phyloP scores from a whole-genome alignment of 2,888 invertebrate species.

The Mythimna pallens region DNA sequence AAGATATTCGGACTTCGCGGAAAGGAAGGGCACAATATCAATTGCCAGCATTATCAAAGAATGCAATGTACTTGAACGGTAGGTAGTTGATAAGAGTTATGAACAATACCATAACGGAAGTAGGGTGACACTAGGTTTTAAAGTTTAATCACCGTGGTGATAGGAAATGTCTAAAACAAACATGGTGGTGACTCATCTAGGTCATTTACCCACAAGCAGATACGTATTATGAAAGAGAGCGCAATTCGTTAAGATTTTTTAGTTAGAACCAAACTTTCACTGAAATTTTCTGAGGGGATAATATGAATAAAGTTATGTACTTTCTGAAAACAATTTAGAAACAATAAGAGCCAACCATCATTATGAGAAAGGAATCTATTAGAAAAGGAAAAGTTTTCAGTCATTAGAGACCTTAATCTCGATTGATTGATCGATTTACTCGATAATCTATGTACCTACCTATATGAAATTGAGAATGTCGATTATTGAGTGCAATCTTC shows the following conservation, averaged over 20 bases:
- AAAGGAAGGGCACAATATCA: constrained; percentile 19
- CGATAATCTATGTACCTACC: not conserved
- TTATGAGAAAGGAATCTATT: constrained; percentile 5
- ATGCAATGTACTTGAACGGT: constrained; percentile 62
- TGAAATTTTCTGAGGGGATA: constrained; percentile 39
- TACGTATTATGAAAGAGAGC: constrained; percentile 50
- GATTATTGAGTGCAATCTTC: not conserved
- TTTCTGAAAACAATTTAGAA: constrained; percentile 17
- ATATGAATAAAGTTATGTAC: constrained; percentile 1
- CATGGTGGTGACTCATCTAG: constrained; percentile 61
- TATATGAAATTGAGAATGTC: not conserved
- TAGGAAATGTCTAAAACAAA: constrained; percentile 59
- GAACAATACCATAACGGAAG: constrained; percentile 72
- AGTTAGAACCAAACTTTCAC: constrained; percentile 56
- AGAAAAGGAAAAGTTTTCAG: constrained; percentile 12
- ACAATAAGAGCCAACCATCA: not conserved
- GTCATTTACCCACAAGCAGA: constrained; percentile 47
- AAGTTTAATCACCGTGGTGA: constrained; percentile 55
- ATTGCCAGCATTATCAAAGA: constrained; percentile 53
- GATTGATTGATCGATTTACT: not conserved
- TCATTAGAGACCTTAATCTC: not conserved
- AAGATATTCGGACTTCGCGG: constrained; percentile 15
- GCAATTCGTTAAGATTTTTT: constrained; percentile 31
- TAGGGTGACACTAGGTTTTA: constrained; percentile 48
- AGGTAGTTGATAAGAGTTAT: constrained; percentile 70